phyloP scores from a whole-genome alignment of 37 sponge, comb jelly and placozoan genomes.

The Mnemiopsis leidyi region DNA sequence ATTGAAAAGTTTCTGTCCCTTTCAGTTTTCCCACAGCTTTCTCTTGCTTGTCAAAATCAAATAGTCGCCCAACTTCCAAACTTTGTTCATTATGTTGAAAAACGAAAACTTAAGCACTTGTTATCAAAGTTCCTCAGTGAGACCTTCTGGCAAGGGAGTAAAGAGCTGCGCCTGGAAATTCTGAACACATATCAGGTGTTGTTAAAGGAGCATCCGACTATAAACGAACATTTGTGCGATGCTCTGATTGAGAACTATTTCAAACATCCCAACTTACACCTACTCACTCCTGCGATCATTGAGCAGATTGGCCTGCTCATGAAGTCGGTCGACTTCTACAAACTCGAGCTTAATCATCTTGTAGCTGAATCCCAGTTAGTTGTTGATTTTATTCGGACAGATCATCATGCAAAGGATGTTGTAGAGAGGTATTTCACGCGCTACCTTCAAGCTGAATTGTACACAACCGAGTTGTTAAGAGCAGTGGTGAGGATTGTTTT shows the following conservation, averaged over 20 bases:
- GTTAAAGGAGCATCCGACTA: not conserved
- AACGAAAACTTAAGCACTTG: not conserved
- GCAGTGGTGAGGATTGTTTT: not conserved
- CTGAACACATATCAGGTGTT: not conserved
- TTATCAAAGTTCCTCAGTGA: slow-evolving; percentile 3
- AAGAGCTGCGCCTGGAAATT: not conserved
- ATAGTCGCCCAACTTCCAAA: not conserved
- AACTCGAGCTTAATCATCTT: not conserved
- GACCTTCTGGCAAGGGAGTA: slow-evolving; percentile 5
- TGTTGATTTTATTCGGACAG: not conserved
- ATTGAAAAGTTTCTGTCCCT: not conserved
- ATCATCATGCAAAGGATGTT: not conserved
- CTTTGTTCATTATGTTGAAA: not conserved
- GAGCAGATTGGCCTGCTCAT: slow-evolving; percentile 4
- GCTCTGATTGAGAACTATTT: not conserved
- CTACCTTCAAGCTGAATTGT: slow-evolving; percentile 23
- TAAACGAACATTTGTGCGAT: not conserved
- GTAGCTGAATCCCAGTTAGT: not conserved
- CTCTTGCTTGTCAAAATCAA: slow-evolving; percentile 6
- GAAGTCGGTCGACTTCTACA: slow-evolving; percentile 25
- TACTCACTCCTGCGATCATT: not conserved
- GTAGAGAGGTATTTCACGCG: not conserved
- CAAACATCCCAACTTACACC: not conserved
- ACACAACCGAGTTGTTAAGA: not conserved
- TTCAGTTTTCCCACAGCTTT: not conserved